Percentiles rank a stretch among this genome's conserved stretches.
Conservation (phyloP, 2,113 vertebrate genomes). For the Hiodon alosoides region DNA sequence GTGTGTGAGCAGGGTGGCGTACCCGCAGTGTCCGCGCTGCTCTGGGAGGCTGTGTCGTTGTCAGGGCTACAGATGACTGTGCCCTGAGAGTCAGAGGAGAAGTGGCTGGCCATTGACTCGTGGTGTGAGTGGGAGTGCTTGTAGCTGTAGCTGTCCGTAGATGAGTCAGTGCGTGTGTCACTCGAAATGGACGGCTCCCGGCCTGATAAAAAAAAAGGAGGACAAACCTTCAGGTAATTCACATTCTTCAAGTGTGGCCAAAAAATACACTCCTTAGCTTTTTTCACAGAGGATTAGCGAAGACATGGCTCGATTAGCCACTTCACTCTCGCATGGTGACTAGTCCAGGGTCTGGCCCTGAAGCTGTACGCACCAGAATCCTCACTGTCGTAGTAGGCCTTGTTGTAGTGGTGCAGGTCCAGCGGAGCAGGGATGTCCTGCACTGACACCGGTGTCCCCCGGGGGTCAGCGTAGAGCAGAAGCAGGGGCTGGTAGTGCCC, state of each 20-base stretch:
- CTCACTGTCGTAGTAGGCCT: constrained; percentile 85
- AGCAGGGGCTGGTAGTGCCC: constrained; percentile 94
- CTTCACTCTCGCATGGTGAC: neutral
- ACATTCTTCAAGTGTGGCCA: neutral
- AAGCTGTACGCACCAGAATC: constrained; percentile 75
- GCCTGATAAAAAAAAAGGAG: constrained; percentile 53
- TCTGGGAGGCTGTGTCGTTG: constrained; percentile 73
- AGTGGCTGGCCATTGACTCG: constrained; percentile 83
- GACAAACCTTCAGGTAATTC: neutral
- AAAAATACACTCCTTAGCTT: neutral
- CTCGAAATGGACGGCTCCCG: constrained; percentile 94
- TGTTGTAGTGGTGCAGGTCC: constrained; percentile 73
- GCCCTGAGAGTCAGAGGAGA: constrained; percentile 93
- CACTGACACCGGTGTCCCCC: constrained; percentile 81
- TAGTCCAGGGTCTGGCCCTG: neutral
- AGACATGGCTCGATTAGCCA: neutral
- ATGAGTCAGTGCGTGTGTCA: constrained; percentile 94
- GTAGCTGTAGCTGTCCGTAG: constrained; percentile 83
- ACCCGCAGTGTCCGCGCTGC: constrained; percentile 80
- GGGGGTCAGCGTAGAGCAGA: constrained; percentile 90
- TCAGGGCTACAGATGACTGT: constrained; percentile 83
- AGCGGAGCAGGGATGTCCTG: constrained; percentile 75
- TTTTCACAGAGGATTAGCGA: neutral
- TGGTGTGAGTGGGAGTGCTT: constrained; percentile 72
- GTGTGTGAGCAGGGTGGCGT: neutral